Evolutionary conservation across 2,113 vertebrate genomes (phyloP).

Genomic region (Dunckerocampus dactyliophorus): DNA sequence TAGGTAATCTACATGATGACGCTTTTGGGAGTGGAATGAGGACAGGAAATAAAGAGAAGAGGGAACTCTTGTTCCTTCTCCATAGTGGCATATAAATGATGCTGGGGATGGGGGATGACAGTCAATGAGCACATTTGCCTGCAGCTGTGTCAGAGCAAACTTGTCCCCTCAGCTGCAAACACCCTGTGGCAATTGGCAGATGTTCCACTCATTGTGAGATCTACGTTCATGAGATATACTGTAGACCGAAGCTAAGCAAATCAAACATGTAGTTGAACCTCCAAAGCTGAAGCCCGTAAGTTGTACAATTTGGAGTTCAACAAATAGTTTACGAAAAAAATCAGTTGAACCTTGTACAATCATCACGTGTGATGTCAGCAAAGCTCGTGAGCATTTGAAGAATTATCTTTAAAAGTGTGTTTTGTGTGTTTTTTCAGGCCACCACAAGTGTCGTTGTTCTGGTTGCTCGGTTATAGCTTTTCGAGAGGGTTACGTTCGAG

Average conservation of each 20-base stretch:
- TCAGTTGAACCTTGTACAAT: too few species aligned
- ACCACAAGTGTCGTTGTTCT: too few species aligned
- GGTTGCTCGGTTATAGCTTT: too few species aligned
- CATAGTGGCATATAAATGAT: constrained; percentile 13
- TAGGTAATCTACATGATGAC: constrained; percentile 9
- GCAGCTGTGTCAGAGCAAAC: constrained; percentile 20
- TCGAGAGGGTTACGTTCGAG: too few species aligned
- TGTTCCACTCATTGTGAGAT: constrained; percentile 20
- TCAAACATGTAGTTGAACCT: background rate
- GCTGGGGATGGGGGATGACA: constrained; percentile 16
- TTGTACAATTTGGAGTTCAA: background rate
- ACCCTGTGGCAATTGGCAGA: constrained; percentile 20
- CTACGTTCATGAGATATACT: constrained; percentile 20
- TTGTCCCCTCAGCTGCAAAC: constrained; percentile 27
- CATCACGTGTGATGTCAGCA: background rate
- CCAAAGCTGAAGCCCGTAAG: background rate
- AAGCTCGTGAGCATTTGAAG: too few species aligned
- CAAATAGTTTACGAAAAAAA: background rate
- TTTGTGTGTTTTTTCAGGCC: too few species aligned
- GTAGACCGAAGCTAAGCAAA: background rate
- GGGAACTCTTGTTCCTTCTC: constrained; percentile 16
- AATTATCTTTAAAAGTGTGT: too few species aligned
- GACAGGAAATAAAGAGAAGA: constrained; percentile 30
- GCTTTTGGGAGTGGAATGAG: constrained; percentile 13
- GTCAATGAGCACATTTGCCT: constrained; percentile 14